Evolutionary conservation across 2,888 invertebrate species (phyloP), one percentile per base, ranked within the genome.

Genomic region (Tachina lurida): DNA sequence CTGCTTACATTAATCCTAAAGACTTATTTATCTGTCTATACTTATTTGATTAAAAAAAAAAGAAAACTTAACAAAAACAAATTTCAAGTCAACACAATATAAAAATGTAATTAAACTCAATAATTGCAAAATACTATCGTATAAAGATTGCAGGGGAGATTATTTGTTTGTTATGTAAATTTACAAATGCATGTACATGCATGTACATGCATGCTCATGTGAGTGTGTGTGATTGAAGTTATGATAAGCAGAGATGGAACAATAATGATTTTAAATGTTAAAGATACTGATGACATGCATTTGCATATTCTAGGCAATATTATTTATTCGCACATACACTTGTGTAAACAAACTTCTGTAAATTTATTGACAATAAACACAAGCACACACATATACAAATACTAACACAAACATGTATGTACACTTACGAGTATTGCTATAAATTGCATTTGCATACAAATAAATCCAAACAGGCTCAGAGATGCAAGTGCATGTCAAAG

Each of bases 71-170:
- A 41, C n/a, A 17, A 13, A 67, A 80, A 81, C 47, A 73, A 74
- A 54, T 52, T 52, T 52, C 49, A 56, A 77, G 77, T 84, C 77
- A 81, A 84, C 73, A 84, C 63, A 84, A 81, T 74, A 85, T 85
- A 68, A 77, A 85, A 77, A 77, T 85, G 77, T 81, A 85, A 85
- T 85, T 85, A 81, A 85, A 68, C 77, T 68, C 73, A 73, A 73
- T 49, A 73, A 62, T 17, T 67, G 41, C 31, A 65, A 65, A 65
- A 39, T 41, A 17, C n/a, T 45, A 45, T 39, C 39, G 19, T n/a
- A 56, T 39, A 56, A 54, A 70, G 63, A 77, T 83, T 31, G 7
- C 5, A 31, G 31, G 31, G 7, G 31, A 31, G 31, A 31, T 31
- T 31, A 31, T 31, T 68, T 39, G 73, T 73, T 75, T 77, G 52